These are phyloP conservation scores for Caenorhabditis auriculariae DNA, from an alignment of 2,888 invertebrate species.

Conservation along the genomic window DNA sequence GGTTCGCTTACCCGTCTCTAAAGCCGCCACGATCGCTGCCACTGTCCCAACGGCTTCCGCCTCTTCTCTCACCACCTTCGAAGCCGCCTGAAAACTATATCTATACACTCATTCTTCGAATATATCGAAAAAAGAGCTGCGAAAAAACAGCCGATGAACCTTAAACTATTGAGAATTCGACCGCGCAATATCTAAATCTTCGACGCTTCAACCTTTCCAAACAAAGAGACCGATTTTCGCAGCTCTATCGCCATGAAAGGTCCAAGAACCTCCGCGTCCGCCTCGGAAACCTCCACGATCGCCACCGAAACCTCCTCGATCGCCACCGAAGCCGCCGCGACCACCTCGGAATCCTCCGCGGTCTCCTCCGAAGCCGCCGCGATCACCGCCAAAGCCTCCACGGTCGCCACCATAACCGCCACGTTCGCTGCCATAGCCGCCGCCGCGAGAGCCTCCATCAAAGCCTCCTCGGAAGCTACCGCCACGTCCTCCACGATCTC, in stretches of 20 bases:
- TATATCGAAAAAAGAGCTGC: too few relatives aligned
- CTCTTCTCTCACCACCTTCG: constrained; percentile 20
- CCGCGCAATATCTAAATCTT: too few relatives aligned
- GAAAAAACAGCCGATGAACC: too few relatives aligned
- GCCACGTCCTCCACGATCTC: constrained; percentile 8
- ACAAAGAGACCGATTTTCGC: too few relatives aligned
- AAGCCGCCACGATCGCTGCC: constrained; percentile 12
- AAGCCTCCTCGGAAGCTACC: constrained; percentile 15
- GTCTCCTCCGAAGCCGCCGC: neutral
- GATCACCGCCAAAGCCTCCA: constrained; percentile 2
- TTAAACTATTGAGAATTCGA: too few relatives aligned
- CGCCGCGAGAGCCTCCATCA: constrained; percentile 13
- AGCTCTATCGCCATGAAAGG: constrained; percentile 3
- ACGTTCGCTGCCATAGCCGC: constrained; percentile 10
- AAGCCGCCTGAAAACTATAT: constrained; percentile 13
- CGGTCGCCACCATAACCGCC: constrained; percentile 13
- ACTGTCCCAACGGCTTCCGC: constrained; percentile 20
- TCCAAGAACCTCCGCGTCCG: constrained; percentile 10
- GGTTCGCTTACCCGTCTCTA: too few relatives aligned
- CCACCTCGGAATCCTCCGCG: constrained; percentile 2
- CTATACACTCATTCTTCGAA: too few relatives aligned
- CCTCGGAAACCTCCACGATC: constrained; percentile 9
- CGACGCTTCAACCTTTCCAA: too few relatives aligned
- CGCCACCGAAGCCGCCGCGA: constrained; percentile 7
- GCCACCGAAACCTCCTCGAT: constrained; percentile 18